These are phyloP conservation scores for Acleris literana DNA, from an alignment of 2,888 invertebrate genomes.

Conservation along the genomic window DNA sequence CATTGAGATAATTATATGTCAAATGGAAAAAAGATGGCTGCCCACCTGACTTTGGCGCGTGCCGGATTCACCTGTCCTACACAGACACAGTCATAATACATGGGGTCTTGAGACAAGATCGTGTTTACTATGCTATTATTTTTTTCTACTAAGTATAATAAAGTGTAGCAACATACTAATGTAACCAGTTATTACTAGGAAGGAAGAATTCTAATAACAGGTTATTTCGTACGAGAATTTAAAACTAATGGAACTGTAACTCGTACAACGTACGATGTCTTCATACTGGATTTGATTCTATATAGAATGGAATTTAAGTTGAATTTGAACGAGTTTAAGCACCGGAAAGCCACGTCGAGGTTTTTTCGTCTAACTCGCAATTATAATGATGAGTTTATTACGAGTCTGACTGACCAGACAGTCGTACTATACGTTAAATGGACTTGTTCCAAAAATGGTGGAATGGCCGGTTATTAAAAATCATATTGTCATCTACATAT, in stretches of 20 bases:
- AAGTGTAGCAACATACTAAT: conserved; percentile 31
- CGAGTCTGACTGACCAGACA: too few relatives aligned
- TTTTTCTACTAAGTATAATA: conserved; percentile 22
- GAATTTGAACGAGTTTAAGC: background rate
- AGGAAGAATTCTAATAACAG: conserved; percentile 33
- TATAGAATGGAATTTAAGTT: background rate
- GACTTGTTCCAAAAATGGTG: too few relatives aligned
- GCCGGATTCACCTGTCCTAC: conserved; percentile 40
- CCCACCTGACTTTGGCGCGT: conserved; percentile 41
- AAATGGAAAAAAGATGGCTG: conserved; percentile 24
- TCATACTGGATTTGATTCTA: background rate
- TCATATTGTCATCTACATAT: too few relatives aligned
- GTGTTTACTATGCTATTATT: conserved; percentile 34
- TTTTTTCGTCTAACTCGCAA: too few relatives aligned
- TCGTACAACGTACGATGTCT: conserved; percentile 3
- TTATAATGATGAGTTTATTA: too few relatives aligned
- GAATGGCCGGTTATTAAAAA: too few relatives aligned
- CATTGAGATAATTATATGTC: conserved; percentile 30
- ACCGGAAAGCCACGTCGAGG: too few relatives aligned
- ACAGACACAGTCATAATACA: conserved; percentile 14
- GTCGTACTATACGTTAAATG: too few relatives aligned
- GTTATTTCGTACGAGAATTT: conserved; percentile 25
- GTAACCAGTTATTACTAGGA: conserved; percentile 22
- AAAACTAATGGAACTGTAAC: conserved; percentile 4
- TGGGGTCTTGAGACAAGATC: conserved; percentile 24